Evolutionary conservation across 1,140 invertebrate species (phyloP), one percentile per base, ranked within the genome.

Genomic region (Thalassaphorura encarpata): DNA sequence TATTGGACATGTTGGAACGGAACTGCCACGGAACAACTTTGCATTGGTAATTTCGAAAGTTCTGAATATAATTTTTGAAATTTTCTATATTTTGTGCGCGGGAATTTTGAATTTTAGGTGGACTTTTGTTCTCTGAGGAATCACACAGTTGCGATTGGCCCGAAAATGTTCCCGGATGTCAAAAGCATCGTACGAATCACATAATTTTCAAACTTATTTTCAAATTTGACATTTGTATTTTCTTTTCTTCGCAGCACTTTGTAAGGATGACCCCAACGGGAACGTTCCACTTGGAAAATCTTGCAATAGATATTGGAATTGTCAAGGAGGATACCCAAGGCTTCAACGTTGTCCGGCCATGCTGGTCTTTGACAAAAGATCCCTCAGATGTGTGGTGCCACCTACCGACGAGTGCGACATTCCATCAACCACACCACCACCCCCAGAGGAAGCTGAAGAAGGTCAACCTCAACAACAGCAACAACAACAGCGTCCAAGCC

Each of bases 1-100:
- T 92, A 92, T 70, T 93, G 89, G 89, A 91, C 89, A 1, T 92
- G 89, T 70, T 92, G 89, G 89, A 92, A 92, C 70, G 88, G 89
- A 29, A 92, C 89, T 0, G 84, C 88, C 13, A 89, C 87, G 0
- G 88, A 91, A 70, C 89, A 92, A 69, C 79, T 90, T n/a, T 93
- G 89, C 72, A 91, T 91, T 63, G 89, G 89, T n/a, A n/a, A n/a
- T n/a, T n/a, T n/a, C n/a, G n/a, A 39, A 88, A 33, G 6, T 33
- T 6, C 16, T 33, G 31, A 33, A 8, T 33, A 16, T 6, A 33
- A 8, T 33, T 33, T 16, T 33, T 33, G 16, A 33, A 33, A 8
- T 33, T 33, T 33, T 33, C 6, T 33, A 8, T 33, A 8, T 33
- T 33, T 33, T 33, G 31, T 8, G 6, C 6, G 88, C n/a, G n/a